Base-by-base conservation (phyloP, 2,888 invertebrate genomes). In the Drosophila suboccidentalis region DNA sequence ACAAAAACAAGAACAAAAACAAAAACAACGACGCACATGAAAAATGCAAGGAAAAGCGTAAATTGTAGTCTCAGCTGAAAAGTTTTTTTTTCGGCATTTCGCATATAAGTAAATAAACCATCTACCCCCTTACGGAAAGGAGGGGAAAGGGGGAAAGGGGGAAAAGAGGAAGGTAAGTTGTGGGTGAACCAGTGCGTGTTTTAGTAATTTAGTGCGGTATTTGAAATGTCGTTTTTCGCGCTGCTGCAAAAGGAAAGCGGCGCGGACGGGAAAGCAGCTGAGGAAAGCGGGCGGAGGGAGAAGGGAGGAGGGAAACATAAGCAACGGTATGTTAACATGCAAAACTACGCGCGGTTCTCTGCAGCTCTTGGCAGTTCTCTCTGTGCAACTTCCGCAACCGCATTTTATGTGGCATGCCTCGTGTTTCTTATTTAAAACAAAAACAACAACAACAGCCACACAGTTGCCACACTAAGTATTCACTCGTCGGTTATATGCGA, bases 191-290 rank as follows among this genome's bases (percentile, higher is more conserved):
- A 64, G 61, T 75, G 72, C 59, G 78, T 70, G 65, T 71, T 73
- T 70, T 66, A 70, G 85, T 78, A 70, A 82, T 81, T 82, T 82
- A 82, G 82, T 84, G 80, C 71, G 70, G 71, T 82, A 77, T 81
- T 84, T 75, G 62, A 81, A 84, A 70, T 75, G 79, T 68, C 71
- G 77, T 63, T 79, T 66, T 76, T 54, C 60, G 53, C 66, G 46
- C 15, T 22, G 36, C 41, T 50, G 46, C 15, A 61, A 61, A n/a
- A 32, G 15, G 26, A 59, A 59, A 22, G 13, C 26, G 6, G 6
- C 17, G 38, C 15, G 15, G 17, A 38, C 22, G 17, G 39, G 36
- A 38, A 22, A 5, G 10, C 10, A 11, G n/a, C 13, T 10, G 15
- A 17, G 34, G 22, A 41, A 50, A 47, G 26, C 10, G 47, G 11